Percentiles rank a stretch among this genome's conserved stretches.
phyloP scores from a whole-genome alignment of 2,888 invertebrate species.

The Caenorhabditis panamensis region DNA sequence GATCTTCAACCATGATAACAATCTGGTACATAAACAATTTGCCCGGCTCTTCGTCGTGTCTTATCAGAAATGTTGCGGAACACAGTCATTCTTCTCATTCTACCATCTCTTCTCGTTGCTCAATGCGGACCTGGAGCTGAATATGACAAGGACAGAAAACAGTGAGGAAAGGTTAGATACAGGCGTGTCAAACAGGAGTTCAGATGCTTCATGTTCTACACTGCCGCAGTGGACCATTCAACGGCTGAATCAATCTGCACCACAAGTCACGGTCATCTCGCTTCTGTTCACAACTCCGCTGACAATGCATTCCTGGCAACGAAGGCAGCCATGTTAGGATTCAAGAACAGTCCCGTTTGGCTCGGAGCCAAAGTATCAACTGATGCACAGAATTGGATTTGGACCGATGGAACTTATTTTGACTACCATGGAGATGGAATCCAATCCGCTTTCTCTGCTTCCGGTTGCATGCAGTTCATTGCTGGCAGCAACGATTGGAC shows the following conservation, averaged over 20 bases:
- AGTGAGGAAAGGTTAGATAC: neutral
- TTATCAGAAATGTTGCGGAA: constrained; percentile 3
- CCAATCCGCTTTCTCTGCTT: too few relatives aligned
- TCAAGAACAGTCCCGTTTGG: neutral
- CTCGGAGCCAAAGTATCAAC: constrained; percentile 8
- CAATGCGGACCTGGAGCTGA: constrained; percentile 16
- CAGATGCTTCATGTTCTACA: constrained; percentile 14
- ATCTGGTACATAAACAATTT: neutral
- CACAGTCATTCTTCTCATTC: neutral
- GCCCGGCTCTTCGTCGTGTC: neutral
- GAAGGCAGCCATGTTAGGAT: neutral
- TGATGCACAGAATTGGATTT: constrained; percentile 15
- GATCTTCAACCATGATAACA: neutral
- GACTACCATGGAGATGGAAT: constrained; percentile 14
- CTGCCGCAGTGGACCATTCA: neutral
- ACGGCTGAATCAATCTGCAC: constrained; percentile 20
- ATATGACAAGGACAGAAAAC: neutral
- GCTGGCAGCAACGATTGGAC: neutral
- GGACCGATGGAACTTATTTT: constrained; percentile 17
- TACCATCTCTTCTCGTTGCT: neutral
- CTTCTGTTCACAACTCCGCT: constrained; percentile 6
- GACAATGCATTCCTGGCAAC: constrained; percentile 3
- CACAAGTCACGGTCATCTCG: neutral
- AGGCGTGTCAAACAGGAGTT: too few relatives aligned
- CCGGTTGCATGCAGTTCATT: constrained; percentile 2